Conservation (phyloP, 2,797 vertebrate genomes). For the Anguilla pacifica region DNA sequence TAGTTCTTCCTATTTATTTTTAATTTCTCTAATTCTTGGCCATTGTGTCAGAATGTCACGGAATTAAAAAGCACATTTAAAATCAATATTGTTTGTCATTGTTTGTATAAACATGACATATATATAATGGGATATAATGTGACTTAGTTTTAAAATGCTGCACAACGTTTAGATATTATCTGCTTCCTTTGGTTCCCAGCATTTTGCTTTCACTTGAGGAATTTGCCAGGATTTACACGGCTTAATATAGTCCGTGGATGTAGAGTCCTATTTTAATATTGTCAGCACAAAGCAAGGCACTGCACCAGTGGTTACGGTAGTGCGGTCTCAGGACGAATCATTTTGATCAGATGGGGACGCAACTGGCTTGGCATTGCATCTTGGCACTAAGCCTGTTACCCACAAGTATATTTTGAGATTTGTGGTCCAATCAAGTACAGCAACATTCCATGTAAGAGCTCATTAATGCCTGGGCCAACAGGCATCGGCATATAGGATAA, state of each 20-base stretch:
- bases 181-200: neutral
- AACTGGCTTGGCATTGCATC: neutral
- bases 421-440: conserved; percentile 28
- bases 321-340: neutral
- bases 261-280: conserved; percentile 6
- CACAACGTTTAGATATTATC: neutral
- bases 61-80: conserved; percentile 20
- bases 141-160: neutral
- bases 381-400: conserved; percentile 16
- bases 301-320: conserved; percentile 3
- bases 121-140: conserved; percentile 7
- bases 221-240: neutral
- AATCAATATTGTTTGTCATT: neutral
- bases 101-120: neutral
- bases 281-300: conserved; percentile 10
- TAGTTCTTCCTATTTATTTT: conserved; percentile 51
- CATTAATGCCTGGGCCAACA: conserved; percentile 16
- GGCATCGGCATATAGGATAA: neutral
- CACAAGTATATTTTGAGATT: conserved; percentile 23
- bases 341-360: neutral
- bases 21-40: conserved; percentile 54
- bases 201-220: conserved; percentile 12
- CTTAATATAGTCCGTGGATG: conserved; percentile 6
- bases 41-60: conserved; percentile 40
- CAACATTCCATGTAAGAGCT: conserved; percentile 6